phyloP scores from a whole-genome alignment of 2,113 vertebrate species.

The Tragulus kanchil region DNA sequence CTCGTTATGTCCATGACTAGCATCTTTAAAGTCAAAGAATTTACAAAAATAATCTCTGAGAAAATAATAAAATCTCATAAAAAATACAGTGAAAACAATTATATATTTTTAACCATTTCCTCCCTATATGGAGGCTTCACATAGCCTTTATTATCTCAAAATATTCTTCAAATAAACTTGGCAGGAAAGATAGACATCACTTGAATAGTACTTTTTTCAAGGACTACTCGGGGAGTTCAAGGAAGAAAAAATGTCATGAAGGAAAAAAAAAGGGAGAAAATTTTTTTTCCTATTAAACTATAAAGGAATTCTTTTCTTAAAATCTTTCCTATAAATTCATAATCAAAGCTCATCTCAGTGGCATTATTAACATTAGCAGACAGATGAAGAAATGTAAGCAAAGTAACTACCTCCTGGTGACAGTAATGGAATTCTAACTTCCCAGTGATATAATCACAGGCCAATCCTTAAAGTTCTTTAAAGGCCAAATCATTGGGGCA shows the following conservation, averaged over 20 bases:
- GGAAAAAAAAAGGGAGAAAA: background rate
- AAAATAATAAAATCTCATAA: background rate
- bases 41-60: background rate
- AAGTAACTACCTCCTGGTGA: conserved; percentile 11
- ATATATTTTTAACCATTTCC: background rate
- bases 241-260: background rate
- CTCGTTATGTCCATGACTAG: background rate
- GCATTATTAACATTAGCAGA: background rate
- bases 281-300: background rate
- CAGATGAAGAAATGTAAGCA: background rate
- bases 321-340: background rate
- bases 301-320: background rate
- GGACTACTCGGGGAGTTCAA: background rate
- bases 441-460: background rate
- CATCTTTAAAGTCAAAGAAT: background rate
- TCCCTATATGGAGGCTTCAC: background rate
- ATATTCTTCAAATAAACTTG: background rate
- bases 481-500: background rate
- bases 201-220: background rate
- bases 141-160: background rate
- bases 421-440: background rate
- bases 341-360: conserved; percentile 27
- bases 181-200: background rate
- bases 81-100: background rate
- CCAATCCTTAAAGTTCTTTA: background rate